Evolutionary conservation across 2,888 invertebrate genomes (phyloP).

Genomic region (Cantharis rufa): DNA sequence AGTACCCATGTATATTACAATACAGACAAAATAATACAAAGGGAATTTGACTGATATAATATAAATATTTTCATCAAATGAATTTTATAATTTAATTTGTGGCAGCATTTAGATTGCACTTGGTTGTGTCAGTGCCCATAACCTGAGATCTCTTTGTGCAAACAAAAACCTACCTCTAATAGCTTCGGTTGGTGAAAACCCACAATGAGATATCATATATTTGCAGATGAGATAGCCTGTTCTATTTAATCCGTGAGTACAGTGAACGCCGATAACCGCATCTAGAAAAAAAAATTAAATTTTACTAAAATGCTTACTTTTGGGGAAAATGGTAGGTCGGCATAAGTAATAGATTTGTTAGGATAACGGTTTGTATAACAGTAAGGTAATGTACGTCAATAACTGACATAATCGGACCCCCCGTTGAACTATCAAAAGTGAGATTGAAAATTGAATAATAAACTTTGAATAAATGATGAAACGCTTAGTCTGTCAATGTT

Average conservation of each 20-base stretch:
- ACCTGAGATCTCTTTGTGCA: not conserved
- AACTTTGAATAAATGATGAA: slow-evolving; percentile 26
- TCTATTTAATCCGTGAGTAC: slow-evolving; percentile 81
- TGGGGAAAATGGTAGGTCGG: not conserved
- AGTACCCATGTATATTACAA: too few relatives aligned
- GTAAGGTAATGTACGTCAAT: slow-evolving; percentile 40
- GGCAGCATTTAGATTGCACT: too few relatives aligned
- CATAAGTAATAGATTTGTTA: not conserved
- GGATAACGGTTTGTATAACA: not conserved
- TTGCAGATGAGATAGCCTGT: slow-evolving; percentile 79
- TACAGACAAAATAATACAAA: not conserved
- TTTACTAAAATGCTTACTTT: not conserved
- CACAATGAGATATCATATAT: slow-evolving; percentile 62
- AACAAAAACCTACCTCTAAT: slow-evolving; percentile 60
- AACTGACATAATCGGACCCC: slow-evolving; percentile 45
- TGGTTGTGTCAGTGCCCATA: not conserved
- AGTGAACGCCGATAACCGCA: slow-evolving; percentile 76
- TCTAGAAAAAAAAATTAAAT: slow-evolving; percentile 54
- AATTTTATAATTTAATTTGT: not conserved
- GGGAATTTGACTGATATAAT: not conserved
- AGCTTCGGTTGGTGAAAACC: slow-evolving; percentile 53
- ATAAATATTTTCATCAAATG: too few relatives aligned
- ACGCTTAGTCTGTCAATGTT: slow-evolving; percentile 19
- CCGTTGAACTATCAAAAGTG: slow-evolving; percentile 43
- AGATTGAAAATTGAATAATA: slow-evolving; percentile 36